These are phyloP conservation scores for Nycticorax nycticorax DNA, from an alignment of 2,113 vertebrate genomes.

Conservation along the genomic window DNA sequence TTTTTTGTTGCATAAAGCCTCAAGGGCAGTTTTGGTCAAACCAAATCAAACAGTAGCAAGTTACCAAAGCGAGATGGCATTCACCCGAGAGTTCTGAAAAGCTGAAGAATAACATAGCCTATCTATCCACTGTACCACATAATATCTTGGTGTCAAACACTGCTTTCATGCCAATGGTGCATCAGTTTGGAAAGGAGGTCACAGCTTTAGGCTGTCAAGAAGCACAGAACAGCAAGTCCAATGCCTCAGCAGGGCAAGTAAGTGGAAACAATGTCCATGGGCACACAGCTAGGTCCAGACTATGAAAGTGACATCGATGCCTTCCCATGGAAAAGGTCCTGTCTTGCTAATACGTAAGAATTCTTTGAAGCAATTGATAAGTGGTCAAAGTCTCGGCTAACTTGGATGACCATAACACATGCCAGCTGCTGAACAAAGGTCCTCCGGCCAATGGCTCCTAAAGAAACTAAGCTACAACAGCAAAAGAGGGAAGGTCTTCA, in stretches of 20 bases:
- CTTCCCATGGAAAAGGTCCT: not conserved
- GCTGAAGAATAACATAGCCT: not conserved
- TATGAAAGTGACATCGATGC: not conserved
- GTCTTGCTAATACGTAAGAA: not conserved
- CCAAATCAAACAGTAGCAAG: not conserved
- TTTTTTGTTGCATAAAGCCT: not conserved
- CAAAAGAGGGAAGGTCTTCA: not conserved
- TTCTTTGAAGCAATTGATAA: not conserved
- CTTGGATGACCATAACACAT: not conserved
- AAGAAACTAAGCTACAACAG: not conserved
- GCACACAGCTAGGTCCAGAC: fast-evolving
- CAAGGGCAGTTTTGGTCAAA: not conserved
- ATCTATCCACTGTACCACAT: not conserved
- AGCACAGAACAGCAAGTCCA: not conserved
- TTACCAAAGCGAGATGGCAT: not conserved
- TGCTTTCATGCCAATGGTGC: not conserved
- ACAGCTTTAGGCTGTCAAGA: not conserved
- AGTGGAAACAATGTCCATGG: fast-evolving
- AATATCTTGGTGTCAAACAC: not conserved
- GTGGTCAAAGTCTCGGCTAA: not conserved
- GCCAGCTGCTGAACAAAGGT: not conserved
- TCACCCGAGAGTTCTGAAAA: not conserved
- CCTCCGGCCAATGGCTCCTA: not conserved
- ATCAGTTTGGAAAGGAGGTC: not conserved
- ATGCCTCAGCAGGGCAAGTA: not conserved